A percentile compares a stretch with the other conserved stretches of the same genome.
phyloP scores from a whole-genome alignment of 2,797 vertebrate species.

The Spea hammondii region DNA sequence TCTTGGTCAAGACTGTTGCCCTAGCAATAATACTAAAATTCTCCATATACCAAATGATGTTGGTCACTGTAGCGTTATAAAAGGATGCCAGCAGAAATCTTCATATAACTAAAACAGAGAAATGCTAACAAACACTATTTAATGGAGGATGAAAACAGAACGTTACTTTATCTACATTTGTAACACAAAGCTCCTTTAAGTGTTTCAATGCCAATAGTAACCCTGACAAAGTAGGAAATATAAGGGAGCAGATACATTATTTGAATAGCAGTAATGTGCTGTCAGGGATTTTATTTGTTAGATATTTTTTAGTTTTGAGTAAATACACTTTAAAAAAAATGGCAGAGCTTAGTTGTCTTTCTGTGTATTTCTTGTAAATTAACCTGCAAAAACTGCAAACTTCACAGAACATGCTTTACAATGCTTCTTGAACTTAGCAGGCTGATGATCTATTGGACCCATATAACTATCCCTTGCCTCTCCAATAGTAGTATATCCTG shows the following conservation, averaged over 20 bases:
- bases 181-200: too few species aligned
- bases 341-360: constrained; percentile 14
- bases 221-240: not conserved
- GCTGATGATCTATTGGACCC: constrained; percentile 30
- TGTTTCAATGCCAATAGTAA: too few species aligned
- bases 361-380: constrained; percentile 39
- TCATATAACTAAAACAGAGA: too few species aligned
- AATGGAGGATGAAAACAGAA: too few species aligned
- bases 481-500: constrained; percentile 23
- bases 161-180: too few species aligned
- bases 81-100: too few species aligned
- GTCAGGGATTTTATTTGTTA: not conserved
- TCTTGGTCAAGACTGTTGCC: too few species aligned
- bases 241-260: not conserved
- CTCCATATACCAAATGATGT: too few species aligned
- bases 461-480: constrained; percentile 30
- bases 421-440: constrained; percentile 26
- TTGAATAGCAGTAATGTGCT: constrained; percentile 1
- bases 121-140: too few species aligned
- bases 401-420: constrained; percentile 37
- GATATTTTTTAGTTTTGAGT: constrained; percentile 10
- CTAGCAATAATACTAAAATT: too few species aligned
- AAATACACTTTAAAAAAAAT: constrained; percentile 20
- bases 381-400: constrained; percentile 22
- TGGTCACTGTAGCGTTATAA: too few species aligned